Percentiles rank a stretch among this genome's conserved stretches.
These are phyloP conservation scores for Steinernema scapterisci DNA, from an alignment of 2,888 invertebrate genomes.

Conservation along the genomic window DNA sequence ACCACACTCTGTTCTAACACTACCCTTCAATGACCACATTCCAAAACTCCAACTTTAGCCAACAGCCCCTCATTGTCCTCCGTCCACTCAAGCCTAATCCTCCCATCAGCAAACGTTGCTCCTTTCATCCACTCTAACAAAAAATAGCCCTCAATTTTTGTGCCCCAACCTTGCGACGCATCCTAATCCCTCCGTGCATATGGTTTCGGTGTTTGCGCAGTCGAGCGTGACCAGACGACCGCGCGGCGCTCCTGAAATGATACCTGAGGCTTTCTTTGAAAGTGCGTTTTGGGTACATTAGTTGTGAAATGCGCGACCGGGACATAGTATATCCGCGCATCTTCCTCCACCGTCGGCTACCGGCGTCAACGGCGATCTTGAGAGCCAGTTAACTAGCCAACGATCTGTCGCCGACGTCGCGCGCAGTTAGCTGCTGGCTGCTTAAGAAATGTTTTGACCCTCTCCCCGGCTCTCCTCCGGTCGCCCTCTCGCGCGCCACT, in stretches of 20 bases:
- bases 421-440: neutral
- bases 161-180: neutral
- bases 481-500: neutral
- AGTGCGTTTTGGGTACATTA: slow-evolving; percentile 15
- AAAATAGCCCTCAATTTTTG: neutral
- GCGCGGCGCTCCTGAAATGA: neutral
- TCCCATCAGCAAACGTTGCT: too few species aligned
- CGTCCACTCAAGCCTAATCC: too few species aligned
- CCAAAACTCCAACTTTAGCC: too few species aligned
- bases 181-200: neutral
- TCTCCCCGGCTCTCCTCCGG: neutral
- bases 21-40: too few species aligned
- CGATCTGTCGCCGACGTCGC: neutral
- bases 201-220: slow-evolving; percentile 18
- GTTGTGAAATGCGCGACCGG: neutral
- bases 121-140: neutral
- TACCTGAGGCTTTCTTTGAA: neutral
- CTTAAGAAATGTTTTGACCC: slow-evolving; percentile 26
- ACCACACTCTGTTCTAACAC: too few species aligned
- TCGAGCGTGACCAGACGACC: neutral
- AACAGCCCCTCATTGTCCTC: too few species aligned
- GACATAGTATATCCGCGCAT: neutral
- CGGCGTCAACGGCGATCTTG: neutral
- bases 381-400: neutral
- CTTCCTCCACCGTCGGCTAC: too few species aligned